A percentile compares a stretch with the other conserved stretches of the same genome.
phyloP scores from a whole-genome alignment of 2,797 vertebrate species.

The Podarcis lilfordi region DNA sequence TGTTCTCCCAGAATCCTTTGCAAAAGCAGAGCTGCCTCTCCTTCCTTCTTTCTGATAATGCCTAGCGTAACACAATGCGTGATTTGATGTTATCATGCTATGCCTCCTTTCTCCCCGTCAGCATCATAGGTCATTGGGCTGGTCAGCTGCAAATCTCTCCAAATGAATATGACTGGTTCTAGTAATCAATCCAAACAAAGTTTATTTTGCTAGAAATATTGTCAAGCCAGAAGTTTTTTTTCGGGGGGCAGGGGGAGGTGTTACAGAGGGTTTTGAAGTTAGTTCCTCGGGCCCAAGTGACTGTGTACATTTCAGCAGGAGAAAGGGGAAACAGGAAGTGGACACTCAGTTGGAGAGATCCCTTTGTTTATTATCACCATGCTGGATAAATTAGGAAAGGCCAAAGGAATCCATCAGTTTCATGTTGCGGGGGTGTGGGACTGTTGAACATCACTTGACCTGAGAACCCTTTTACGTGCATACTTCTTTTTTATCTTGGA shows the following conservation, averaged over 20 bases:
- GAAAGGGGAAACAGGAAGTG: slow-evolving; percentile 27
- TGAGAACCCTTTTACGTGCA: slow-evolving; percentile 21
- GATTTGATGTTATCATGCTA: background rate
- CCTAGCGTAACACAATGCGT: background rate
- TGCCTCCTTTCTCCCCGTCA: background rate
- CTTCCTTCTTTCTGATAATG: background rate
- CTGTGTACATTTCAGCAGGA: background rate
- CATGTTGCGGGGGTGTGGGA: background rate
- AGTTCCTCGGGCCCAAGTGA: background rate
- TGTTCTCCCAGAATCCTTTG: background rate
- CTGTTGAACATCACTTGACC: slow-evolving; percentile 35
- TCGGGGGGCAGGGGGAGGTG: background rate
- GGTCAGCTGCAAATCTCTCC: too few relatives aligned
- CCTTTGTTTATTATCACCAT: slow-evolving; percentile 34
- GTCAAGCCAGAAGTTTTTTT: background rate
- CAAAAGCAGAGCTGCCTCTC: background rate
- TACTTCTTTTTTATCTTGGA: slow-evolving; percentile 26
- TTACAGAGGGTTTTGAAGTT: background rate
- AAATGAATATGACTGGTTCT: background rate
- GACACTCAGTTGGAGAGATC: slow-evolving; percentile 13
- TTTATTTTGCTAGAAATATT: slow-evolving; percentile 25
- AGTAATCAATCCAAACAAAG: background rate
- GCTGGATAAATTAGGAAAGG: slow-evolving; percentile 42
- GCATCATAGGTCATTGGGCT: background rate
- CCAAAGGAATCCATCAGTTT: slow-evolving; percentile 40